Conservation (phyloP, 2,113 vertebrate species). For the Polyodon spathula region DNA sequence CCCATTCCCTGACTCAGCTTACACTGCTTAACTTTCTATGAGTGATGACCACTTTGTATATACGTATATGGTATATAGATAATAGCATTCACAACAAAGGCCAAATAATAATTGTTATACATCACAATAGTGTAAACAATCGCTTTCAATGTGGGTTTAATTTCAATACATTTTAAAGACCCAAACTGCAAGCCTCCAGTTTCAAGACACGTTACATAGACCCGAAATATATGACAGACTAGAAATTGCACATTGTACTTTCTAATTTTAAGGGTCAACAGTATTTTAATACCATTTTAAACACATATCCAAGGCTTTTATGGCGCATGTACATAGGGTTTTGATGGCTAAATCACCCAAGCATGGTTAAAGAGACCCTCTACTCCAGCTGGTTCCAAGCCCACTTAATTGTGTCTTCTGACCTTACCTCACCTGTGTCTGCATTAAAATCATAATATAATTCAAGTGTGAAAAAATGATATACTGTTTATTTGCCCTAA, state of each 20-base stretch:
- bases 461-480: conserved; percentile 98
- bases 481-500: conserved; percentile 92
- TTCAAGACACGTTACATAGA: conserved; percentile 50
- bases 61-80: background rate
- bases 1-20: no score
- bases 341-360: conserved; percentile 98
- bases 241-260: conserved; percentile 72
- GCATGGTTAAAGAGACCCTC: conserved; percentile 94
- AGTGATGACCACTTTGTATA: no score
- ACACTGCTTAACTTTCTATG: no score
- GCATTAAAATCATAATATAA: conserved; percentile 93
- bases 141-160: conserved; percentile 36
- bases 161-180: conserved; percentile 54
- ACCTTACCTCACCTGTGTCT: conserved; percentile 92
- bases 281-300: conserved; percentile 88
- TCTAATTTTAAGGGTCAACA: conserved; percentile 85
- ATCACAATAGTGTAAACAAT: conserved; percentile 45
- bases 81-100: conserved; percentile 2
- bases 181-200: conserved; percentile 33
- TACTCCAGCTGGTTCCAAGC: conserved; percentile 91
- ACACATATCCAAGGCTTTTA: conserved; percentile 85
- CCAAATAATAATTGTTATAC: conserved; percentile 47
- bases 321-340: conserved; percentile 86
- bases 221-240: conserved; percentile 75
- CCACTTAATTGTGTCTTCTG: conserved; percentile 94